These are phyloP conservation scores for Notarius quadriscutis DNA, from an alignment of 2,113 vertebrate species.

Conservation along the genomic window DNA sequence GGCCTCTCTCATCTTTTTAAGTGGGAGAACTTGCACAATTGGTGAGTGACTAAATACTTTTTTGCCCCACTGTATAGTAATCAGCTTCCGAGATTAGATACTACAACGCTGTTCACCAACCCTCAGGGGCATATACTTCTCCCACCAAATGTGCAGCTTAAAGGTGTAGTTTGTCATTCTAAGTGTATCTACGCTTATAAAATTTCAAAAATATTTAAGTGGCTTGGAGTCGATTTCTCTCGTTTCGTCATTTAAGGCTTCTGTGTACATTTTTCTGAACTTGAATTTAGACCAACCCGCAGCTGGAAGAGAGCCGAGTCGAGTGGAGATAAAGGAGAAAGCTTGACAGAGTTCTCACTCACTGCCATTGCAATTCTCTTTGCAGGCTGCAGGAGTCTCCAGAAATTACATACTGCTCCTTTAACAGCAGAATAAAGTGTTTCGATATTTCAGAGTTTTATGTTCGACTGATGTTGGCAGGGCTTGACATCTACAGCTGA, in stretches of 20 bases:
- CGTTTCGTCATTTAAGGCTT: background rate
- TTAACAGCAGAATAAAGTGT: background rate
- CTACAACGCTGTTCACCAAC: background rate
- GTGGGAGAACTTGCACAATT: too few relatives aligned
- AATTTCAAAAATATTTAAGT: background rate
- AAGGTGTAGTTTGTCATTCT: too few relatives aligned
- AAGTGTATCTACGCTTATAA: background rate
- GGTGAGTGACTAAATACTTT: too few relatives aligned
- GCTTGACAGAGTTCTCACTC: background rate
- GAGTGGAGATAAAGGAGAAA: background rate
- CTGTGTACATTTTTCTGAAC: background rate
- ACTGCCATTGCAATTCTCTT: background rate
- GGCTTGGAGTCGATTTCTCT: background rate
- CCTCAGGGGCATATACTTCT: background rate
- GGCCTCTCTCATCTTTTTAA: too few relatives aligned
- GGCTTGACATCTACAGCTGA: background rate
- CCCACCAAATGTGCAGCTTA: too few relatives aligned
- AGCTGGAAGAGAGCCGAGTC: background rate
- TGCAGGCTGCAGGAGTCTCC: background rate
- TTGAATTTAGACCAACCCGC: background rate
- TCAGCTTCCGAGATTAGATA: background rate
- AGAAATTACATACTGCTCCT: background rate
- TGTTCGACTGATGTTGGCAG: background rate
- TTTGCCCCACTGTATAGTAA: background rate
- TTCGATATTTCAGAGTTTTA: background rate